Percentiles rank a stretch among this genome's conserved stretches.
Conservation (phyloP, 2,888 invertebrate species). For the Apoda limacodes region DNA sequence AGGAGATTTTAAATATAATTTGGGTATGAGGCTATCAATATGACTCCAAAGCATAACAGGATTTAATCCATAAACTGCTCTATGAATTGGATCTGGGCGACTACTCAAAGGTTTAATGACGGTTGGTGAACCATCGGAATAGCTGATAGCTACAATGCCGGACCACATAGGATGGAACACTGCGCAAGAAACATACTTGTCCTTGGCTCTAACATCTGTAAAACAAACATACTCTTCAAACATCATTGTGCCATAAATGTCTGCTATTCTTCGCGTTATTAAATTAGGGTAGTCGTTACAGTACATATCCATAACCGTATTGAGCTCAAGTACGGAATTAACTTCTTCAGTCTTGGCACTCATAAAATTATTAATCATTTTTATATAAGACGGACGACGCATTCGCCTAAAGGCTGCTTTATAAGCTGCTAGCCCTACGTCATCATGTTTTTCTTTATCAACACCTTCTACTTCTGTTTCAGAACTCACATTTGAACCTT, state of each 20-base stretch:
- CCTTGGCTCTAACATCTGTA: conserved; percentile 74
- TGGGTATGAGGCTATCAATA: conserved; percentile 75
- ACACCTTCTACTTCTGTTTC: conserved; percentile 27
- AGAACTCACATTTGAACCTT: conserved; percentile 37
- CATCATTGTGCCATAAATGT: conserved; percentile 41
- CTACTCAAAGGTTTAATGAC: conserved; percentile 46
- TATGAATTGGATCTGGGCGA: conserved; percentile 57
- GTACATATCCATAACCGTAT: conserved; percentile 71
- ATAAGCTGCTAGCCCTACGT: conserved; percentile 38
- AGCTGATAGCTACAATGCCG: conserved; percentile 76
- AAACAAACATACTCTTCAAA: conserved; percentile 73
- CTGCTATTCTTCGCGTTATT: conserved; percentile 36
- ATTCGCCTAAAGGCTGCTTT: conserved; percentile 37
- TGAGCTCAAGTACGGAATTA: conserved; percentile 48
- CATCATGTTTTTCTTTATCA: conserved; percentile 31
- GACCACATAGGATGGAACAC: conserved; percentile 80
- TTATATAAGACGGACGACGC: conserved; percentile 48
- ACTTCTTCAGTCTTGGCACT: conserved; percentile 32
- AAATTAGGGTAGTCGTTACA: conserved; percentile 71
- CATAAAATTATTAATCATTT: conserved; percentile 41
- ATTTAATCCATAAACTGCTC: conserved; percentile 72
- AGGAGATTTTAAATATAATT: conserved; percentile 75
- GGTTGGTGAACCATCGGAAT: conserved; percentile 69
- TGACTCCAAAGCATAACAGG: conserved; percentile 82
- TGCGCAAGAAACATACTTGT: conserved; percentile 74